phyloP scores from a whole-genome alignment of 2,797 vertebrate genomes.

The Anniella stebbinsi region DNA sequence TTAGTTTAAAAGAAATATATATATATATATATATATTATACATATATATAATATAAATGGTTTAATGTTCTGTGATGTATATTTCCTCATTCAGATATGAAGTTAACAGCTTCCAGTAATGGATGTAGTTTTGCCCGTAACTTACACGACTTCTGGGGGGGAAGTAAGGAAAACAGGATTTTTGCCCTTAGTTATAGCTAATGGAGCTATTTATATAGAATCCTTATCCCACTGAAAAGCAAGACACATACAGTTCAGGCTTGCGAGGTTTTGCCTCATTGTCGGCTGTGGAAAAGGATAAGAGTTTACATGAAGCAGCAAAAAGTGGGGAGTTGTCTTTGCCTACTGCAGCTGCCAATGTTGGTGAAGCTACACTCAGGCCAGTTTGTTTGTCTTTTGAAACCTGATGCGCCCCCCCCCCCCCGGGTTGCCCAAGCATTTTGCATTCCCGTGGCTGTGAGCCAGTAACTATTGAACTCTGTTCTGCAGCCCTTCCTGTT shows the following conservation, averaged over 20 bases:
- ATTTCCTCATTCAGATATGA: constrained; percentile 89
- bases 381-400: background rate
- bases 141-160: constrained; percentile 77
- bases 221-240: constrained; percentile 57
- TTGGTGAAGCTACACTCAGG: fast-evolving
- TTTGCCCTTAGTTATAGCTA: constrained; percentile 82
- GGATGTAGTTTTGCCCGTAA: constrained; percentile 77
- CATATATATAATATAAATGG: constrained; percentile 86
- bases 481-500: background rate
- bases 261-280: constrained; percentile 48
- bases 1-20: constrained; percentile 79
- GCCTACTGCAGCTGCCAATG: background rate
- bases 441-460: background rate
- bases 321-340: background rate
- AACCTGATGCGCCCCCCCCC: background rate
- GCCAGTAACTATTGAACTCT: background rate
- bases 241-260: constrained; percentile 25
- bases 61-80: constrained; percentile 94
- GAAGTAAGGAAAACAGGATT: constrained; percentile 73
- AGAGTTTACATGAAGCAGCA: background rate
- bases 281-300: constrained; percentile 35
- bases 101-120: constrained; percentile 81
- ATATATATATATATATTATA: constrained; percentile 80
- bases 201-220: constrained; percentile 78
- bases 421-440: background rate